Conservation (phyloP, 2,113 vertebrate species). For the Bolborhynchus lineola region DNA sequence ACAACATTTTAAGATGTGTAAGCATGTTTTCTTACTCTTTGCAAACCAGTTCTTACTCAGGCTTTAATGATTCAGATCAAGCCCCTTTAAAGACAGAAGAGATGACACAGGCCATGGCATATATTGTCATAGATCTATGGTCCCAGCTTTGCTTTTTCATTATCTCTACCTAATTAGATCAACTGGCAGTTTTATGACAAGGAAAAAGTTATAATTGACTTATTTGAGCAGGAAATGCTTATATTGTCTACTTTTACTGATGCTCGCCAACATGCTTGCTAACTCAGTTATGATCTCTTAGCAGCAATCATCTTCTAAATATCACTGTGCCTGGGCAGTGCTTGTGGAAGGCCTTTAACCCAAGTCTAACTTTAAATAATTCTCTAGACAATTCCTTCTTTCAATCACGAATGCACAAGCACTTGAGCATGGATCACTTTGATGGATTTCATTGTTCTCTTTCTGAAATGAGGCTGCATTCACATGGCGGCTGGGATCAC, state of each 20-base stretch:
- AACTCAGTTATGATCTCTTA: background rate
- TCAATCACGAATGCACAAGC: rapidly evolving
- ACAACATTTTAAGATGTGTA: background rate
- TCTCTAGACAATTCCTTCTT: background rate
- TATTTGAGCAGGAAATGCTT: background rate
- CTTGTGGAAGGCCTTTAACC: background rate
- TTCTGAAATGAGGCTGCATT: background rate
- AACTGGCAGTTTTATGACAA: background rate
- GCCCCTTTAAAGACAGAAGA: background rate
- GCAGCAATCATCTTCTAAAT: background rate
- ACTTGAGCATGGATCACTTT: background rate
- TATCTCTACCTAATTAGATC: background rate
- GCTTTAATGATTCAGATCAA: background rate
- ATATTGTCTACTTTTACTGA: background rate
- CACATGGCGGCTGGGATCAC: background rate
- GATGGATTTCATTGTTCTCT: background rate
- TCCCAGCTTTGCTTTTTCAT: background rate
- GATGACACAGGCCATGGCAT: background rate
- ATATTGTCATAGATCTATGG: background rate
- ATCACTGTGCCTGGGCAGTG: background rate
- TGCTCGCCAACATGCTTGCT: rapidly evolving
- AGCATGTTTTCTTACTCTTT: background rate
- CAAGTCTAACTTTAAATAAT: background rate
- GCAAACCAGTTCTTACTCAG: background rate
- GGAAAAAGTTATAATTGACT: background rate